phyloP scores from a whole-genome alignment of 2,797 vertebrate genomes.

The Sciurus vulgaris region DNA sequence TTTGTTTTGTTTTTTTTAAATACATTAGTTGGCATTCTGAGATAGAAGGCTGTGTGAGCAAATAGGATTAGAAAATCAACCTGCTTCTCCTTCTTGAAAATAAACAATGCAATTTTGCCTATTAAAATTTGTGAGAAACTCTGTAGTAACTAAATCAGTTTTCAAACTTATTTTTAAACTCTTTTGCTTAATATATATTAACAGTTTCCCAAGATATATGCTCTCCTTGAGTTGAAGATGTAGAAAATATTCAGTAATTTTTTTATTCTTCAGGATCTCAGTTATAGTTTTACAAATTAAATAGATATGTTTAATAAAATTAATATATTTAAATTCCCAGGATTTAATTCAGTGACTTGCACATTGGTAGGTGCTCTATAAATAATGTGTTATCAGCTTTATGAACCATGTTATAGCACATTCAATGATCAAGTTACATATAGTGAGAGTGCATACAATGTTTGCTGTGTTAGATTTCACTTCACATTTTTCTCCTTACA shows the following conservation, averaged over 20 bases:
- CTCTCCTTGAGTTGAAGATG: background rate
- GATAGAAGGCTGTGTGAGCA: background rate
- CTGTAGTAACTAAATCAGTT: background rate
- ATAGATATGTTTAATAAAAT: background rate
- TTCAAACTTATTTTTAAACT: conserved; percentile 6
- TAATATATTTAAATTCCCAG: background rate
- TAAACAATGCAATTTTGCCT: background rate
- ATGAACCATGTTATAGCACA: background rate
- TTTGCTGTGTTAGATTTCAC: background rate
- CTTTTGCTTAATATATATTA: background rate
- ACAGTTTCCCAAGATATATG: background rate
- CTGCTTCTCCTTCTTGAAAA: background rate
- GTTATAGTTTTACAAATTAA: background rate
- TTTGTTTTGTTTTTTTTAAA: background rate
- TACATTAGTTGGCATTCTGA: background rate
- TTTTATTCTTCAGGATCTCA: background rate
- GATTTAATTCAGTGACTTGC: background rate
- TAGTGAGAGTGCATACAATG: background rate
- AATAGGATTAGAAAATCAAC: background rate
- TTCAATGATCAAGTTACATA: background rate
- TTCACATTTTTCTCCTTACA: background rate
- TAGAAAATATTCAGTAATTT: background rate
- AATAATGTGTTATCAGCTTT: background rate
- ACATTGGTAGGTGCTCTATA: background rate
- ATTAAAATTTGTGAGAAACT: conserved; percentile 23